Percentiles rank a stretch among this genome's conserved stretches.
Conservation (phyloP, 2,888 invertebrate genomes). For the Phrixothrix hirtus region DNA sequence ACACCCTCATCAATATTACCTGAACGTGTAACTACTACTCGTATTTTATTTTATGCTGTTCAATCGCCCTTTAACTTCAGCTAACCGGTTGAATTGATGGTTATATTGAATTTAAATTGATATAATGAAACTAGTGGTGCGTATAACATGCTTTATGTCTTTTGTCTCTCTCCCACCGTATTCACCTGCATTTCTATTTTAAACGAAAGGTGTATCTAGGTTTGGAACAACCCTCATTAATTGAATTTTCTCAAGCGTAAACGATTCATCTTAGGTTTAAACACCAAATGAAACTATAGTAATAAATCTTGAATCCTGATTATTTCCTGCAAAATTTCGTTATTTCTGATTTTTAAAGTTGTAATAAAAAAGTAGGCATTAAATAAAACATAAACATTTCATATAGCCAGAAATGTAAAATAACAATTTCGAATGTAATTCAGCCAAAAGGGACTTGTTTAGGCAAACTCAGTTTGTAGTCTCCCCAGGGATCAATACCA, state of each 20-base stretch:
- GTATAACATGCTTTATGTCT: neutral
- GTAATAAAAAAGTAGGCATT: neutral
- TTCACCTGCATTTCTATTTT: too few relatives aligned
- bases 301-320: too few relatives aligned
- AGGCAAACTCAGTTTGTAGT: conserved; percentile 23
- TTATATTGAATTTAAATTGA: conserved; percentile 29
- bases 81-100: conserved; percentile 29
- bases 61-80: too few relatives aligned
- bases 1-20: too few relatives aligned
- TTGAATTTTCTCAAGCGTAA: neutral
- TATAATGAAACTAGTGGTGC: conserved; percentile 15
- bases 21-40: too few relatives aligned
- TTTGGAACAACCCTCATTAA: too few relatives aligned
- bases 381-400: neutral
- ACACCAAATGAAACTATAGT: neutral
- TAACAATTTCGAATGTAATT: conserved; percentile 22
- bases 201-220: too few relatives aligned
- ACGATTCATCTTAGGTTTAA: neutral
- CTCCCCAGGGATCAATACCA: conserved; percentile 35
- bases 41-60: too few relatives aligned
- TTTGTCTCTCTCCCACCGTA: too few relatives aligned
- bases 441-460: conserved; percentile 24
- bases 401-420: conserved; percentile 1
- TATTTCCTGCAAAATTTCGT: too few relatives aligned
- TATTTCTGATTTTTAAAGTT: too few relatives aligned